Conservation (phyloP, 2,113 vertebrate genomes). For the Illadopsis cleaveri region DNA sequence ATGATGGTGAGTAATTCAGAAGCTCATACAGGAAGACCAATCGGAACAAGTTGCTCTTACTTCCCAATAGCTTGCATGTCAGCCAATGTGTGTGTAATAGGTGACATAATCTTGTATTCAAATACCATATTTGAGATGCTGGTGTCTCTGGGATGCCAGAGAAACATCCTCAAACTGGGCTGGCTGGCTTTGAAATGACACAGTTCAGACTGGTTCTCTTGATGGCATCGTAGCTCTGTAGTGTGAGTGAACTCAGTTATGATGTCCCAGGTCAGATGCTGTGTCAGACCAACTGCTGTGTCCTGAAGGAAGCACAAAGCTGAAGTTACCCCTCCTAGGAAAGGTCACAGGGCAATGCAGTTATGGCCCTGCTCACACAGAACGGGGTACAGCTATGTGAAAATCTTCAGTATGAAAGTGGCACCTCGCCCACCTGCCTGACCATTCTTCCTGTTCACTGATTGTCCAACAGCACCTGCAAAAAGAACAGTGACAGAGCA, state of each 20-base stretch:
- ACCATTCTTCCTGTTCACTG: neutral
- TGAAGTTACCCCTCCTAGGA: neutral
- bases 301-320: neutral
- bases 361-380: neutral
- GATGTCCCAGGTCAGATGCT: no score
- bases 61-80: neutral
- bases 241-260: neutral
- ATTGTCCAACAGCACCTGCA: neutral
- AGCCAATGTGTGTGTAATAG: neutral
- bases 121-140: neutral
- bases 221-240: no score
- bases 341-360: neutral
- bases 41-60: neutral
- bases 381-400: rapidly evolving
- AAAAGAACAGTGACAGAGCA: neutral
- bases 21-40: neutral
- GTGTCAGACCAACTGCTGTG: neutral
- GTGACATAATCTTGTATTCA: neutral
- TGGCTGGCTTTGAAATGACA: neutral
- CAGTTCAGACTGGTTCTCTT: neutral
- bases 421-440: neutral
- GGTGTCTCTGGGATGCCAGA: neutral
- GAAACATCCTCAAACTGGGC: rapidly evolving
- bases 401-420: neutral
- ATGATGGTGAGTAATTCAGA: neutral